phyloP scores from a whole-genome alignment of 2,797 vertebrate species.

The Ctenochaetus hawaiiensis region DNA sequence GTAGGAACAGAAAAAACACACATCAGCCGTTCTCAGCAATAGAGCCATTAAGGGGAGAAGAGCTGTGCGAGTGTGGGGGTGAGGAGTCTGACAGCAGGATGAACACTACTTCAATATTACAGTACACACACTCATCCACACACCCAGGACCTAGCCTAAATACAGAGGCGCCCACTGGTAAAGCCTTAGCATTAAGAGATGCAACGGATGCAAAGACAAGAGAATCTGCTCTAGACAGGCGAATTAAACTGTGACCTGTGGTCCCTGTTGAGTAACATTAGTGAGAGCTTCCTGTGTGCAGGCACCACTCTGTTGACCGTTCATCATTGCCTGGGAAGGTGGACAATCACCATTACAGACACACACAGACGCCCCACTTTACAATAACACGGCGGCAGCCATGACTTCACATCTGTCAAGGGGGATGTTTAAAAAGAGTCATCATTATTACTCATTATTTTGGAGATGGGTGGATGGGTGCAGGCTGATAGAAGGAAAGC shows the following conservation, averaged over 20 bases:
- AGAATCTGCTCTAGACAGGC: constrained; percentile 86
- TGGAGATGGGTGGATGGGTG: constrained; percentile 76
- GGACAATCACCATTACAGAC: constrained; percentile 78
- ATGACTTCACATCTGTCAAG: constrained; percentile 90
- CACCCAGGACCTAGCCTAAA: constrained; percentile 79
- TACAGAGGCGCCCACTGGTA: constrained; percentile 81
- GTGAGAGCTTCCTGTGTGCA: constrained; percentile 89
- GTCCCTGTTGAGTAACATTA: constrained; percentile 88
- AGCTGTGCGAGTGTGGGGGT: constrained; percentile 51
- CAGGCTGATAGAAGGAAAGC: constrained; percentile 68
- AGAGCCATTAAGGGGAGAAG: constrained; percentile 64
- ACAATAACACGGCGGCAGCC: constrained; percentile 79
- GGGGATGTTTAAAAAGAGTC: constrained; percentile 92
- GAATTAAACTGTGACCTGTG: constrained; percentile 92
- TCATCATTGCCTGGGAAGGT: constrained; percentile 88
- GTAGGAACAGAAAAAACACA: constrained; percentile 77
- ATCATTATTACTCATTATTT: constrained; percentile 94
- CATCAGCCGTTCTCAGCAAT: constrained; percentile 66
- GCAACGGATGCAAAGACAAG: constrained; percentile 77
- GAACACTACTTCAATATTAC: constrained; percentile 80
- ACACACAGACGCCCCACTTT: constrained; percentile 71
- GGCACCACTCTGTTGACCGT: constrained; percentile 89
- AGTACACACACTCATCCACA: constrained; percentile 70
- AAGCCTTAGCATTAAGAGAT: constrained; percentile 78
- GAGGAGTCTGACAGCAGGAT: constrained; percentile 70